Evolutionary conservation across 1,140 invertebrate genomes (phyloP), one percentile per base, ranked within the genome.

Genomic region (Helicoverpa armigera): DNA sequence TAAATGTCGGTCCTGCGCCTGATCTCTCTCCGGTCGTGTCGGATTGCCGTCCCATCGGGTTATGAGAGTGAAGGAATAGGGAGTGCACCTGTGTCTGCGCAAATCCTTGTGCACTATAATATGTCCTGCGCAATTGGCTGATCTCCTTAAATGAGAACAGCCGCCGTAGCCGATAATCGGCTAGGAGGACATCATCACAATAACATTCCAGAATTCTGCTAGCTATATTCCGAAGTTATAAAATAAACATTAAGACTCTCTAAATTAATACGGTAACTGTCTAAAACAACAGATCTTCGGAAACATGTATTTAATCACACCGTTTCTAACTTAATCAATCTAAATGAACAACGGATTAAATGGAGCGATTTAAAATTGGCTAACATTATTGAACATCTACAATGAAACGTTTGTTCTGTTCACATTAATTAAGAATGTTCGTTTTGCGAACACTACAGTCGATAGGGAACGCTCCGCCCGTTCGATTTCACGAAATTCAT

Each of bases 371-470:
- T 88, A 87, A 87, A 88, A 86, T 82, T 83, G 89, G 84, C 84
- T 88, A 89, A 86, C 85, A 82, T 88, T 87, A 88, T 89, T 85
- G 84, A 89, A 79, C 82, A 86, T 88, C 85, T 85, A 90, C 86
- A 90, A 88, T 89, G 80, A 90, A 91, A 85, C 87, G 84, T 88
- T 92, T 90, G 88, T 90, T 88, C 89, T 86, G 90, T 92, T 90
- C 88, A 89, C 85, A 92, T 91, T 94, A 92, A 94, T 91, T 92
- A 93, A 93, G 88, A 91, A 92, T 87, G 88, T 90, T 91, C 87
- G 80, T 90, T 89, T 88, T 84, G 87, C 82, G 84, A 87, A 77
- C 83, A 85, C 85, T 91, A 87, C 86, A 88, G 85, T 74, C 54
- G 75, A 79, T 69, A 70, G 56, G 75, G 61, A 80, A 54, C 53